These are phyloP conservation scores for Coenobita brevimanus DNA, from an alignment of 1,140 invertebrate genomes.

Conservation along the genomic window DNA sequence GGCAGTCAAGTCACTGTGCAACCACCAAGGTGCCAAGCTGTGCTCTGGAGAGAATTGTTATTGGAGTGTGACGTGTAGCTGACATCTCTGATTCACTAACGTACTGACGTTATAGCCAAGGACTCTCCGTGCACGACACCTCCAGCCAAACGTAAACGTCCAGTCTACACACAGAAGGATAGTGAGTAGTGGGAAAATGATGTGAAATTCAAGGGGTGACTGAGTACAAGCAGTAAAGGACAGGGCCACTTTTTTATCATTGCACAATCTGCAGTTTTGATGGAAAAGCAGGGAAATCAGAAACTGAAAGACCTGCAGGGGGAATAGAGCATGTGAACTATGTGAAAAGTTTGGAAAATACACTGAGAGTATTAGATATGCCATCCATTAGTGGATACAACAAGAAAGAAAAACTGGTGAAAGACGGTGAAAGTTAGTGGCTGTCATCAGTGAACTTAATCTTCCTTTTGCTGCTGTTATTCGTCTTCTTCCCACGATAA, in stretches of 20 bases:
- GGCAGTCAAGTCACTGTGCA: too few species aligned
- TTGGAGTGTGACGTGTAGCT: too few species aligned
- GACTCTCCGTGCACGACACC: too few species aligned
- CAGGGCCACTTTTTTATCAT: conserved; percentile 6
- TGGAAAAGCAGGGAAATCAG: conserved; percentile 33
- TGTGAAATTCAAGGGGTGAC: too few species aligned
- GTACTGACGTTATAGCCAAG: too few species aligned
- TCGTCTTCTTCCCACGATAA: conserved; percentile 14
- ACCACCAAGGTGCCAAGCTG: too few species aligned
- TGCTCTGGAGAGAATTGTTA: too few species aligned
- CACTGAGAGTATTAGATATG: conserved; percentile 6
- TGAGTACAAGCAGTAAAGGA: conserved; percentile 3
- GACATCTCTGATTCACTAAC: too few species aligned
- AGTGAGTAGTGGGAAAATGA: too few species aligned
- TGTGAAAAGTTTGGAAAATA: background rate
- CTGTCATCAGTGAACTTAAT: conserved; percentile 36
- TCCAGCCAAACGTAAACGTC: too few species aligned
- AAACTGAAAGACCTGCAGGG: conserved; percentile 30
- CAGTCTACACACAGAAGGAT: too few species aligned
- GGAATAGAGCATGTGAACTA: conserved; percentile 16
- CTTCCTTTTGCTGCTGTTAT: background rate
- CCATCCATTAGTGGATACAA: conserved; percentile 21
- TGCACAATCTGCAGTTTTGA: conserved; percentile 5
- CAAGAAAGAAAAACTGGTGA: conserved; percentile 20
- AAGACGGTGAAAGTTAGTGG: conserved; percentile 41